Evolutionary conservation across 64 coral and sea anemone genomes (phyloP), one percentile per base, ranked within the genome.

Genomic region (Montipora cactus): DNA sequence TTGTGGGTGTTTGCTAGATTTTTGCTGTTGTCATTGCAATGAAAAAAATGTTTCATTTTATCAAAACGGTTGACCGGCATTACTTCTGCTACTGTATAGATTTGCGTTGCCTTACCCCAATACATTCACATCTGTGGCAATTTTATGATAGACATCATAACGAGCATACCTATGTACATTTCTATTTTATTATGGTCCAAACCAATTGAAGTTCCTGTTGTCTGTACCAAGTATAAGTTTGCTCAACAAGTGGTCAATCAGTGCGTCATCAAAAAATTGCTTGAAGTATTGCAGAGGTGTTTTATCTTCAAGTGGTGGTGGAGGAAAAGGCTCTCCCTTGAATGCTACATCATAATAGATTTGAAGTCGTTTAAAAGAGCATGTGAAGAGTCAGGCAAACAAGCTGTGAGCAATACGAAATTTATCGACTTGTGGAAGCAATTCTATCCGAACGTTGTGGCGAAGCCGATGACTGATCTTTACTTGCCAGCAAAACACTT

Each of bases 241-340:
- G 61, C 61, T 64, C 61, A 64, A 64, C 61, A 64, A 14, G 14
- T 14, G 61, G 14, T 64, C 61, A 16, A 64, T 64, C 9, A 64
- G 61, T 16, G 9, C 3, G 61, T 64, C 61, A 19, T 64, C 61
- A 64, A 64, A 64, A 37, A 55, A 55, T 55, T 55, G 3, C 52
- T 74, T 74, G 18, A 25, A 22, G 20, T 74, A 74, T 28, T 74
- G 71, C 20, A 74, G 2, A 25, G 71, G 71, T 22, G 71, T 74
- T 37, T 74, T 37, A 37, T 74, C 71, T 74, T 74, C 10, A 8
- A 74, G 20, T 74, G 71, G 71, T 74, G 71, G 71, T 74, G 71
- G 20, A 74, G 71, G 71, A 5, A 74, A 74, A 74, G 71, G 71
- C 71, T 74, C 71, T 10, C 71, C 71, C 52, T 45, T 74, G 20